These are phyloP conservation scores for Rhincodon typus DNA, from an alignment of 2,797 vertebrate genomes.

Conservation along the genomic window DNA sequence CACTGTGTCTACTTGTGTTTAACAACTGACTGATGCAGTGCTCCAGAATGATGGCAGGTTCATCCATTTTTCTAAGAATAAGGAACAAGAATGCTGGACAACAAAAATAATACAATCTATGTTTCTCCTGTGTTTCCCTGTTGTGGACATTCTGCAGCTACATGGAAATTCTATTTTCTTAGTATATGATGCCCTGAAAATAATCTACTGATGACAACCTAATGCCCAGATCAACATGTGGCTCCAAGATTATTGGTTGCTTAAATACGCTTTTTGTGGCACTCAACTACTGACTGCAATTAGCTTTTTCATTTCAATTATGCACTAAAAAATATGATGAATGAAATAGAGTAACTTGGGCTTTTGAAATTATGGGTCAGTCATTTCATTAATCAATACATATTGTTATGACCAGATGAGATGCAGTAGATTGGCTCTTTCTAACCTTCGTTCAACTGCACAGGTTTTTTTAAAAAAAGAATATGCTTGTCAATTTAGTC, in stretches of 20 bases:
- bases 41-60: slow-evolving; percentile 24
- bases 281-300: not conserved
- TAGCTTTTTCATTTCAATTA: not conserved
- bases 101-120: not conserved
- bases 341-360: not conserved
- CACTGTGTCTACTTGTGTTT: not conserved
- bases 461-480: too few species aligned
- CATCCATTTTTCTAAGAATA: not conserved
- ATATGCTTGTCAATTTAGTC: too few species aligned
- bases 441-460: too few species aligned
- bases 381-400: not conserved
- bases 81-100: not conserved
- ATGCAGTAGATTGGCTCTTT: too few species aligned
- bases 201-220: not conserved
- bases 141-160: not conserved
- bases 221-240: not conserved
- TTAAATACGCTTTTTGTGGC: not conserved
- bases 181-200: not conserved
- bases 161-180: not conserved
- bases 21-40: slow-evolving; percentile 17
- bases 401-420: too few species aligned
- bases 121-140: not conserved
- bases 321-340: not conserved
- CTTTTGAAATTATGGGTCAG: not conserved
- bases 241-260: not conserved